Evolutionary conservation across 2,888 invertebrate genomes (phyloP).

Genomic region (Proisotoma minuta): DNA sequence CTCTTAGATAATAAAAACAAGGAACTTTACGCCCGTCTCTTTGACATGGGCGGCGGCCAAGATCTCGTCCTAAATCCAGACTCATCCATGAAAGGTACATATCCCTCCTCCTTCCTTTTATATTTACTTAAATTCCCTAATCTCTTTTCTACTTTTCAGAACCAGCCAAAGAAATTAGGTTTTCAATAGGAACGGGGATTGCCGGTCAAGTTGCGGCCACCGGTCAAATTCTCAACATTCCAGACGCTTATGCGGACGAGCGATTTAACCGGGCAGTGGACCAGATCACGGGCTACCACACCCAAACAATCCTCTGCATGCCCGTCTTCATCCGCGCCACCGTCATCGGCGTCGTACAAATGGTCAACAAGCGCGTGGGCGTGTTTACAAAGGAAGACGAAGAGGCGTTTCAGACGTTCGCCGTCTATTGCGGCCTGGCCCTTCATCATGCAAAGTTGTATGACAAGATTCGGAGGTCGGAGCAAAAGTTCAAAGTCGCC

Average conservation of each 20-base stretch:
- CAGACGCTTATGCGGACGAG: constrained; percentile 73
- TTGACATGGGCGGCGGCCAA: constrained; percentile 57
- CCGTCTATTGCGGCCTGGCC: constrained; percentile 78
- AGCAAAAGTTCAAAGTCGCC: constrained; percentile 76
- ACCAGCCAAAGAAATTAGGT: constrained; percentile 51
- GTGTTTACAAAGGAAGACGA: constrained; percentile 60
- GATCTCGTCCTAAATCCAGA: constrained; percentile 49
- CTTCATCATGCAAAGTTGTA: constrained; percentile 79
- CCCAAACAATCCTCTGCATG: constrained; percentile 68
- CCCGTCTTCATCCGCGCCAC: constrained; percentile 73
- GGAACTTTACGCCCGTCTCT: constrained; percentile 69
- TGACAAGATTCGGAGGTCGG: constrained; percentile 68
- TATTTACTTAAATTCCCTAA: too few relatives aligned
- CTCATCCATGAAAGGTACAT: constrained; percentile 41
- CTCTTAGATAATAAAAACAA: constrained; percentile 67
- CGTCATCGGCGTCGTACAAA: constrained; percentile 81
- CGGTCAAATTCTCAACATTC: constrained; percentile 73
- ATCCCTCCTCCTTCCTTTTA: too few relatives aligned
- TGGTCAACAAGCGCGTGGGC: constrained; percentile 64
- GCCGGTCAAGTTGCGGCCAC: constrained; percentile 76
- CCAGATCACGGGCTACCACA: constrained; percentile 38
- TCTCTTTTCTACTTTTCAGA: too few relatives aligned
- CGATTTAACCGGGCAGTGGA: constrained; percentile 66
- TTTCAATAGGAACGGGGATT: constrained; percentile 72
- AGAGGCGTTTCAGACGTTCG: constrained; percentile 75